These are phyloP conservation scores for Liolophura sinensis DNA, from an alignment of 1,140 invertebrate species.

Conservation along the genomic window DNA sequence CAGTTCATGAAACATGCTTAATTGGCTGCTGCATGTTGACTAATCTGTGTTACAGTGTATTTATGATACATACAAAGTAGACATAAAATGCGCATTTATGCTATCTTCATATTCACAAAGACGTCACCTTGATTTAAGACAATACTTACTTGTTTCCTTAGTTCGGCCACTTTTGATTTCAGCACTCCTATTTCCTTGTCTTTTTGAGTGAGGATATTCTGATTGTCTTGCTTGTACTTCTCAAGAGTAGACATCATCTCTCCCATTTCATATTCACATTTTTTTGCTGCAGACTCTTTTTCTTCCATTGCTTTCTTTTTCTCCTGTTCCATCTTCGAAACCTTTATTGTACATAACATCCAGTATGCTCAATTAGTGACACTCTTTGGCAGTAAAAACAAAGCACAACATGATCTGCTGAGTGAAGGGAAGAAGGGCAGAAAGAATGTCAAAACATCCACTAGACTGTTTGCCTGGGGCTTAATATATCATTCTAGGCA, in stretches of 20 bases:
- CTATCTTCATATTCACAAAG: too few relatives aligned
- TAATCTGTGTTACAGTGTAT: too few relatives aligned
- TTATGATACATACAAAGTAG: too few relatives aligned
- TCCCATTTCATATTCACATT: constrained; percentile 31
- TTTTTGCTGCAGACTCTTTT: constrained; percentile 22
- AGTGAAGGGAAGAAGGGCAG: too few relatives aligned
- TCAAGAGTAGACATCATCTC: constrained; percentile 38
- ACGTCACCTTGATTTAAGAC: too few relatives aligned
- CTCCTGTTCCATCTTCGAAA: not conserved
- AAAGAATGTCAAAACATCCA: too few relatives aligned
- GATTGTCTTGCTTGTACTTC: constrained; percentile 38
- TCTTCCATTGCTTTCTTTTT: constrained; percentile 23
- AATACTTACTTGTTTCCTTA: constrained; percentile 12
- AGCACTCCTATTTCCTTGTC: constrained; percentile 35
- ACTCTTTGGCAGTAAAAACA: not conserved
- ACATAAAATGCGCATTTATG: too few relatives aligned
- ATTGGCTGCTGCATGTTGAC: too few relatives aligned
- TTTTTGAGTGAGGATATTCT: constrained; percentile 31
- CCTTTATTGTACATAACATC: not conserved
- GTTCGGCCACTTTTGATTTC: constrained; percentile 10
- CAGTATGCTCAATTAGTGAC: not conserved
- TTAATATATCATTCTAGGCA: not conserved
- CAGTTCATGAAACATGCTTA: too few relatives aligned
- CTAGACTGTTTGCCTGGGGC: too few relatives aligned
- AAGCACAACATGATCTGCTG: not conserved